phyloP scores from a whole-genome alignment of 2,888 invertebrate species.

The Nectonema munidae region DNA sequence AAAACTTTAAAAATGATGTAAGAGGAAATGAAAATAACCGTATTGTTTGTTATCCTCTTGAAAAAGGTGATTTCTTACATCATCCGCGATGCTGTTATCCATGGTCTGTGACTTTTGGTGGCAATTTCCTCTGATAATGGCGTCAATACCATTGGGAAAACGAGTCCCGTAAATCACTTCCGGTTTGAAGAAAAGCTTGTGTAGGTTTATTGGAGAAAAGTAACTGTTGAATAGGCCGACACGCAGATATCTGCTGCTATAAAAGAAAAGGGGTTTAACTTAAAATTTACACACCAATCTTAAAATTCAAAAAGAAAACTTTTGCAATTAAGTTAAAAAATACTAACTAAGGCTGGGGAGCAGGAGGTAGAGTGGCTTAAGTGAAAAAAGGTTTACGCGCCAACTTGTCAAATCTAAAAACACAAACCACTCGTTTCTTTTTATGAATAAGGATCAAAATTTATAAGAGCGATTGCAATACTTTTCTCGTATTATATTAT shows the following conservation, averaged over 20 bases:
- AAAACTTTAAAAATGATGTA: too few relatives aligned
- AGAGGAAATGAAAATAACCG: slow-evolving; percentile 8
- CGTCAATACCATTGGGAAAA: slow-evolving; percentile 17
- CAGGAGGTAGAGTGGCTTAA: too few relatives aligned
- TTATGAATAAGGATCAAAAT: too few relatives aligned
- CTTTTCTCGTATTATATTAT: too few relatives aligned
- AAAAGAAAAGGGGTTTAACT: background rate
- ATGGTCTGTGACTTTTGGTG: slow-evolving; percentile 11
- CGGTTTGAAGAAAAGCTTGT: slow-evolving; percentile 2
- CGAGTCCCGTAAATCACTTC: slow-evolving; percentile 7
- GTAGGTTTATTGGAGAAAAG: slow-evolving; percentile 14
- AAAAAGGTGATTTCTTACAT: slow-evolving; percentile 11
- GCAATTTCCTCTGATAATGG: slow-evolving; percentile 18
- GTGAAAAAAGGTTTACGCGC: too few relatives aligned
- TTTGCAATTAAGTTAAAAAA: too few relatives aligned
- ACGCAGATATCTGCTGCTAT: slow-evolving; percentile 1
- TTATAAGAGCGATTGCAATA: too few relatives aligned
- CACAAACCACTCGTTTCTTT: too few relatives aligned
- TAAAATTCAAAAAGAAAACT: too few relatives aligned
- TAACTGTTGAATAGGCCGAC: slow-evolving; percentile 13
- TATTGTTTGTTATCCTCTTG: background rate
- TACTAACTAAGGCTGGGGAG: too few relatives aligned
- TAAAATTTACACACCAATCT: too few relatives aligned
- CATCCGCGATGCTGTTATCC: slow-evolving; percentile 7
- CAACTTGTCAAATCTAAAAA: too few relatives aligned